These are phyloP conservation scores for Gavia stellata DNA, from an alignment of 2,113 vertebrate genomes.

Conservation along the genomic window DNA sequence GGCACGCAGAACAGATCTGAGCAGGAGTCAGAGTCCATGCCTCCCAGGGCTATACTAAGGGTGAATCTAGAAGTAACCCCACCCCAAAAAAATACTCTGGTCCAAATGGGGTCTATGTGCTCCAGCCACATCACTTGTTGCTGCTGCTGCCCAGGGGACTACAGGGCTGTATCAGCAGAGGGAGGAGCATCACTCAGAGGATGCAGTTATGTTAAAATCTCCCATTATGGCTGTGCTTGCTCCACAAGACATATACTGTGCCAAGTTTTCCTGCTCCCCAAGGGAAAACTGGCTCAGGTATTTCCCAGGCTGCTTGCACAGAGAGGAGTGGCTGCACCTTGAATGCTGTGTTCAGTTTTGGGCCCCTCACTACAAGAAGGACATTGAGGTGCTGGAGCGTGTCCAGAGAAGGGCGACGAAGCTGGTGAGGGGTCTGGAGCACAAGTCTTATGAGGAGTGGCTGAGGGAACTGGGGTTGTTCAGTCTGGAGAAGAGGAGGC, in stretches of 20 bases:
- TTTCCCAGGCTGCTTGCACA: not conserved
- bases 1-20: not conserved
- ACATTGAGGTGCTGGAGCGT: too few relatives aligned
- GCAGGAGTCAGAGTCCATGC: not conserved
- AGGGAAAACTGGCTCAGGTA: not conserved
- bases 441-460: too few relatives aligned
- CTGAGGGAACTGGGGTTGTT: too few relatives aligned
- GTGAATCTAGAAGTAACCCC: not conserved
- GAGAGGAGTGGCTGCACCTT: too few relatives aligned
- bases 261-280: fast-evolving
- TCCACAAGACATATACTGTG: not conserved
- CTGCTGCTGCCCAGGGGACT: not conserved
- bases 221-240: not conserved
- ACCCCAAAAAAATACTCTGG: fast-evolving
- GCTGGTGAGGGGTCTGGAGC: too few relatives aligned
- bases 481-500: too few relatives aligned
- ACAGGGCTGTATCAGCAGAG: too few relatives aligned
- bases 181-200: too few relatives aligned
- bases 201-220: not conserved
- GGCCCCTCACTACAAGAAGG: too few relatives aligned
- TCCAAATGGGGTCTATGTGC: too few relatives aligned
- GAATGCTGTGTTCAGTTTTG: too few relatives aligned
- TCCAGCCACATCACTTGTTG: not conserved
- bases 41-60: not conserved
- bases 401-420: too few relatives aligned